Evolutionary conservation across 2,797 vertebrate genomes (phyloP).

Genomic region (Sternotherus odoratus): DNA sequence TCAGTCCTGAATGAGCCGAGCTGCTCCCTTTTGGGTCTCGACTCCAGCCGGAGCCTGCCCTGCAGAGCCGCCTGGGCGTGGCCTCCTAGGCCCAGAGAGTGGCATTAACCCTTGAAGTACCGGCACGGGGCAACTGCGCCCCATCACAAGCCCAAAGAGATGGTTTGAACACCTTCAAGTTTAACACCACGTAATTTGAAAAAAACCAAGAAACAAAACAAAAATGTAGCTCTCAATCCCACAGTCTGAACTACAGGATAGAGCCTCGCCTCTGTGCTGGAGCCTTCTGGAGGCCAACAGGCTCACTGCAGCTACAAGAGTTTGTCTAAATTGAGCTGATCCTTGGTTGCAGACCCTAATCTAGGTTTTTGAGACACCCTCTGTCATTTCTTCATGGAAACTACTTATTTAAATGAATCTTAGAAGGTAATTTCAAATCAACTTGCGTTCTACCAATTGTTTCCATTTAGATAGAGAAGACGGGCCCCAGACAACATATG

Average conservation of each 20-base stretch:
- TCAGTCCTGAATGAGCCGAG: too few species aligned
- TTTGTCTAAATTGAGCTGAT: not conserved
- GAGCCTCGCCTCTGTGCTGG: not conserved
- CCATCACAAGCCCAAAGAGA: not conserved
- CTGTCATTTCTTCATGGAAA: not conserved
- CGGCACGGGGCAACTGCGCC: too few species aligned
- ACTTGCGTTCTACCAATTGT: rapidly evolving
- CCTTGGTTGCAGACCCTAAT: not conserved
- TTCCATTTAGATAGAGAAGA: not conserved
- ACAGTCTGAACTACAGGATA: not conserved
- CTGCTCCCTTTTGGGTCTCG: too few species aligned
- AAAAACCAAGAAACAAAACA: not conserved
- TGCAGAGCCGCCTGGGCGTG: too few species aligned
- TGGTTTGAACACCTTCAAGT: not conserved
- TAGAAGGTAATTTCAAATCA: not conserved
- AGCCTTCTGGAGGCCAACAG: not conserved
- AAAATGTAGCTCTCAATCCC: not conserved
- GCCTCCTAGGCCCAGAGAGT: too few species aligned
- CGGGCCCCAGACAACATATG: not conserved
- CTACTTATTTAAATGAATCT: not conserved
- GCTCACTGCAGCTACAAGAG: rapidly evolving
- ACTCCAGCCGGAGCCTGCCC: too few species aligned
- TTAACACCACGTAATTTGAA: not conserved
- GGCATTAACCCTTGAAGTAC: too few species aligned
- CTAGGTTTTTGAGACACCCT: not conserved